A percentile compares a stretch with the other conserved stretches of the same genome.
Conservation (phyloP, 2,113 vertebrate species). For the Poeciliopsis prolifica region DNA sequence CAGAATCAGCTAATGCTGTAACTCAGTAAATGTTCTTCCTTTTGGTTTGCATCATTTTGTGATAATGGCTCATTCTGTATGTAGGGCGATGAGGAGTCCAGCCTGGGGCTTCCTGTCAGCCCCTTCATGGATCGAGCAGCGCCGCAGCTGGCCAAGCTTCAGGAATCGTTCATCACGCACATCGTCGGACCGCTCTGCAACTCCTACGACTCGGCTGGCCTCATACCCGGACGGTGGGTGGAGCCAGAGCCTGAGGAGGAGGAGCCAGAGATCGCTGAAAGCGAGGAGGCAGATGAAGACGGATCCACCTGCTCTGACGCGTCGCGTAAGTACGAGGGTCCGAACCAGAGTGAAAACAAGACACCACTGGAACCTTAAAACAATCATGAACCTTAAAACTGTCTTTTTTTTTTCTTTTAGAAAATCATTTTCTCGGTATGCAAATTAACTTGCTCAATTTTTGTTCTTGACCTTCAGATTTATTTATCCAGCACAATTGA, state of each 20-base stretch:
- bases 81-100: conserved; percentile 96
- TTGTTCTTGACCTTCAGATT: too few species aligned
- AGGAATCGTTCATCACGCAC: conserved; percentile 98
- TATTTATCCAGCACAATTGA: too few species aligned
- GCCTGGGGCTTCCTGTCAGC: conserved; percentile 92
- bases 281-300: conserved; percentile 78
- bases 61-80: conserved; percentile 8
- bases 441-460: too few species aligned
- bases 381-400: background rate
- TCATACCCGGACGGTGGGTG: conserved; percentile 94
- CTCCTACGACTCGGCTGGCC: conserved; percentile 91
- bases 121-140: conserved; percentile 98
- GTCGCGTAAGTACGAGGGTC: conserved; percentile 72
- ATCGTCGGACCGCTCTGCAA: conserved; percentile 96
- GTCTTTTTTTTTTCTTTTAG: background rate
- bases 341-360: background rate
- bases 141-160: conserved; percentile 94
- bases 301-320: conserved; percentile 84
- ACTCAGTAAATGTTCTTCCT: background rate
- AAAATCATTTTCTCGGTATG: too few species aligned
- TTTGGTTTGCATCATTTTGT: background rate
- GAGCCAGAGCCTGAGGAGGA: conserved; percentile 83
- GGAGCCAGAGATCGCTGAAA: conserved; percentile 80
- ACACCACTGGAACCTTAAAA: background rate
- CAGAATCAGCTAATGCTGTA: too few species aligned